phyloP scores from a whole-genome alignment of 2,888 invertebrate genomes.

The Fissipunctia ypsillon region DNA sequence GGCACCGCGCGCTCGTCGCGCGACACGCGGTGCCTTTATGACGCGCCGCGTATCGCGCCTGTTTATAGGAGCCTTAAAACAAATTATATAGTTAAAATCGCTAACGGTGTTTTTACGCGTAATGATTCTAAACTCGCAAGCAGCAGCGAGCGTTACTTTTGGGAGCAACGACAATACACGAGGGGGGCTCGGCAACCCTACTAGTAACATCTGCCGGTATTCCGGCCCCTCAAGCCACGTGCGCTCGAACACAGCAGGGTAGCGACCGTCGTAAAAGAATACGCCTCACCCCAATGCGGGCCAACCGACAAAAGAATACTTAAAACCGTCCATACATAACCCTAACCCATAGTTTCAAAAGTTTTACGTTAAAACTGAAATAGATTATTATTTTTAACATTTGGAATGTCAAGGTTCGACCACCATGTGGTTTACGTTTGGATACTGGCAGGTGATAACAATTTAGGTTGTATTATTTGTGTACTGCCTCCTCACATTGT shows the following conservation, averaged over 20 bases:
- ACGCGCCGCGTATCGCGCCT: no score
- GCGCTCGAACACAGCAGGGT: conserved; percentile 86
- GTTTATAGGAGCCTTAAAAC: no score
- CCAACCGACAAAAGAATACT: conserved; percentile 65
- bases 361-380: conserved; percentile 76
- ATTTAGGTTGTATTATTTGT: conserved; percentile 69
- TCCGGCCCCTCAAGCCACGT: conserved; percentile 84
- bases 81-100: conserved; percentile 39
- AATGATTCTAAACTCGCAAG: conserved; percentile 52
- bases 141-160: conserved; percentile 45
- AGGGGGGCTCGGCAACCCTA: conserved; percentile 73
- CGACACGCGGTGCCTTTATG: no score
- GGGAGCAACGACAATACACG: conserved; percentile 38
- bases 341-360: conserved; percentile 76
- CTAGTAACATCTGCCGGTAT: conserved; percentile 85
- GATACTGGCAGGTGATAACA: conserved; percentile 83
- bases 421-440: conserved; percentile 85
- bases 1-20: no score
- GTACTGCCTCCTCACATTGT: conserved; percentile 38
- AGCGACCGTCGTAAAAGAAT: conserved; percentile 83
- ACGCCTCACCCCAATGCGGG: conserved; percentile 86
- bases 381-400: conserved; percentile 89
- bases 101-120: conserved; percentile 53
- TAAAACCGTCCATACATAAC: conserved; percentile 66
- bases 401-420: conserved; percentile 89